Percentiles rank a stretch among this genome's conserved stretches.
phyloP scores from a whole-genome alignment of 2,113 vertebrate genomes.

The Oceanites oceanicus region DNA sequence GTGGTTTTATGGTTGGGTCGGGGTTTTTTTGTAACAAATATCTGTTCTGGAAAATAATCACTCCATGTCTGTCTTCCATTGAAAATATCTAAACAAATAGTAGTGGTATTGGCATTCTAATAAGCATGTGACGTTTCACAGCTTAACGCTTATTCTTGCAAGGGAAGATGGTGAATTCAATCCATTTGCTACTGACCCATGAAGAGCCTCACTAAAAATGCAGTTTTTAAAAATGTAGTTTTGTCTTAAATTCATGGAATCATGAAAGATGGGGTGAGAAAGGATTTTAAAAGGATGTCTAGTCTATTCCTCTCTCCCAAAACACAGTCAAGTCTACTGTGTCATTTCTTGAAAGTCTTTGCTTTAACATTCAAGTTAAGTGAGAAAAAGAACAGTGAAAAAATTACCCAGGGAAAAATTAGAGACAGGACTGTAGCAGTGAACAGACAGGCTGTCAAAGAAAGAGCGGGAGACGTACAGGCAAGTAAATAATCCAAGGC shows the following conservation, averaged over 20 bases:
- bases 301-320: background rate
- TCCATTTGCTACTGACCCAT: background rate
- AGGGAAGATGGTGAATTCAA: background rate
- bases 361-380: background rate
- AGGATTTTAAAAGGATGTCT: background rate
- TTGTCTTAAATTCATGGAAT: background rate
- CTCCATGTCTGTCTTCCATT: background rate
- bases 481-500: background rate
- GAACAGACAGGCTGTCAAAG: background rate
- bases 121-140: background rate
- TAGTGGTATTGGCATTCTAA: background rate
- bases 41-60: background rate
- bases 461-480: background rate
- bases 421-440: accelerated
- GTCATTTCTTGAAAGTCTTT: background rate
- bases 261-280: background rate
- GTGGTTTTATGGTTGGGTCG: background rate
- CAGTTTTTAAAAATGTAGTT: background rate
- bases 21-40: background rate
- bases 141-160: background rate
- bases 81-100: background rate
- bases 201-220: background rate
- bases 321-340: background rate
- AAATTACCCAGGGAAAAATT: background rate
- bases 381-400: background rate